Evolutionary conservation across 2,113 vertebrate genomes (phyloP), one percentile per base, ranked within the genome.

Genomic region (Poeciliopsis prolifica): DNA sequence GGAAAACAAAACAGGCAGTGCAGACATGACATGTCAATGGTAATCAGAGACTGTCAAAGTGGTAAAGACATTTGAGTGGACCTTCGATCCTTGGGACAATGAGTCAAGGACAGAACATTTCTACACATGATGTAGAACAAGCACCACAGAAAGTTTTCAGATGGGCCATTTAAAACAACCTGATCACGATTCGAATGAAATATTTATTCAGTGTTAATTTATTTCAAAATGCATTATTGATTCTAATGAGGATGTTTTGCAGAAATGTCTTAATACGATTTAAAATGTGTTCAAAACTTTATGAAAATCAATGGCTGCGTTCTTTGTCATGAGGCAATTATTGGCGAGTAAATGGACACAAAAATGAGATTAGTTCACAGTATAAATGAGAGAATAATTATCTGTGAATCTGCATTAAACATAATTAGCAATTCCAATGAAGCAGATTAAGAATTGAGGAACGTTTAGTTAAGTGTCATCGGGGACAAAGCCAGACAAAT

Each of bases 401-500:
- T 83, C 86, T 75, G 77, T 72, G 79, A 91, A 89, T 92, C 78
- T 88, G 79, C 85, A 87, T 88, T 87, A 80, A 80, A 84, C 86
- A 85, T 89, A 84, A 89, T 92, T 86, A 89, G 79, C 84, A 85
- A 90, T 92, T 88, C 85, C 80, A 83, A 88, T 89, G 22, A 54
- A 79, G 87, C 85, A 70, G 82, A 87, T 90, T 93, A 87, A 78
- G 68, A 89, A 86, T 64, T 66, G 80, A 69, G 82, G 81, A 83
- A 76, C 82, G 80, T 91, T 92, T 87, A 69, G 62, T 81, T 63
- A 79, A 81, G 80, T 85, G 82, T 83, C 87, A 86, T 85, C 80
- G 88, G 79, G 74, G 79, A 88, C 74, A 82, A 91, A 86, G 77
- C 71, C 70, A 72, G 63, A 74, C 63, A 74, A 74, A 77, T 64